A percentile compares a stretch with the other conserved stretches of the same genome.
phyloP scores from a whole-genome alignment of 1,140 invertebrate genomes.

The Heliconius nattereri region DNA sequence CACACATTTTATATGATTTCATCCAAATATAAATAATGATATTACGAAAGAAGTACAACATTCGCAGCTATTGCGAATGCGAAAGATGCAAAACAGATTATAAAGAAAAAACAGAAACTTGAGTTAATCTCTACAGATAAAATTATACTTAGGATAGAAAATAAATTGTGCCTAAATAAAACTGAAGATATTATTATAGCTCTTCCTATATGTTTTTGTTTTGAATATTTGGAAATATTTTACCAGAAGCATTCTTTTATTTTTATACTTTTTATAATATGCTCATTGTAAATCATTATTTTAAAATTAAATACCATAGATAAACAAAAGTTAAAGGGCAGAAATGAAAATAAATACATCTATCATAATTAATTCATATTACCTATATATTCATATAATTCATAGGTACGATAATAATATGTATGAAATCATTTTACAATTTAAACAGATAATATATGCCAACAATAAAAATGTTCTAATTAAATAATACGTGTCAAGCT shows the following conservation, averaged over 20 bases:
- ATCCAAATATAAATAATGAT: slow-evolving; percentile 38
- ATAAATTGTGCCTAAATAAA: neutral
- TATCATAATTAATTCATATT: too few relatives aligned
- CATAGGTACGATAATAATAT: too few relatives aligned
- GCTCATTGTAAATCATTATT: too few relatives aligned
- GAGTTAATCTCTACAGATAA: slow-evolving; percentile 19
- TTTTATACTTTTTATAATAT: neutral
- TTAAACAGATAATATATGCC: too few relatives aligned
- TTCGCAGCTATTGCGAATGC: slow-evolving; percentile 53
- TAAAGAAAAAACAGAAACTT: slow-evolving; percentile 30
- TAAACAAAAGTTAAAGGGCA: too few relatives aligned
- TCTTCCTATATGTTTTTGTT: neutral
- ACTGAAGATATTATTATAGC: neutral
- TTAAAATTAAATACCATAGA: too few relatives aligned
- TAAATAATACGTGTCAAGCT: neutral
- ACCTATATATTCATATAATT: too few relatives aligned
- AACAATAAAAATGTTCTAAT: too few relatives aligned
- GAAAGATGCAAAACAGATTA: slow-evolving; percentile 45
- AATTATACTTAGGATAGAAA: neutral
- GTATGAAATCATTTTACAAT: too few relatives aligned
- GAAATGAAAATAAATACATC: too few relatives aligned
- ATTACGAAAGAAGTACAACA: slow-evolving; percentile 52
- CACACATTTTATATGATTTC: slow-evolving; percentile 46
- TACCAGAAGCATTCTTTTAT: neutral
- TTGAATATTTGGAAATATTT: neutral